phyloP scores from a whole-genome alignment of 2,888 invertebrate species.

The Coleophora flavipennella region DNA sequence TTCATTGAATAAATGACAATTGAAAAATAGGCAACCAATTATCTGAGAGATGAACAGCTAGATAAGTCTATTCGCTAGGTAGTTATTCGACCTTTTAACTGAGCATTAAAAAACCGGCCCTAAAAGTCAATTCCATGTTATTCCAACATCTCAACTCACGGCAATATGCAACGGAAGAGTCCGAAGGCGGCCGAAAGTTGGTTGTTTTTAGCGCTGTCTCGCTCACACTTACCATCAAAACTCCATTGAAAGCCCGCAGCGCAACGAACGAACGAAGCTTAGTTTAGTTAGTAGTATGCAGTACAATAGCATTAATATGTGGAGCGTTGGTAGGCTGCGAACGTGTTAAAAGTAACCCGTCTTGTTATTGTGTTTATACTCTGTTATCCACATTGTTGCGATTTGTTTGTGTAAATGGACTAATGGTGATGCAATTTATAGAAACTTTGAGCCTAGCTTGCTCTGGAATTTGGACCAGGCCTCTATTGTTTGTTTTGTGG shows the following conservation, averaged over 20 bases:
- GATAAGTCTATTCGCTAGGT: too few species aligned
- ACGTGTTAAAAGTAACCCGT: conserved; percentile 18
- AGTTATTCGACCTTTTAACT: too few species aligned
- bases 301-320: conserved; percentile 9
- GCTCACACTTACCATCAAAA: conserved; percentile 49
- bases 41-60: too few species aligned
- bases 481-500: too few species aligned
- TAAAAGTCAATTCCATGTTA: conserved; percentile 26
- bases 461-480: too few species aligned
- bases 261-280: conserved; percentile 22
- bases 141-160: conserved; percentile 30
- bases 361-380: conserved; percentile 38
- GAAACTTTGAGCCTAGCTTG: background rate
- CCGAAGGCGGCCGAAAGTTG: conserved; percentile 54
- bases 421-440: conserved; percentile 13
- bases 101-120: background rate
- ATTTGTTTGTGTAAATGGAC: conserved; percentile 39
- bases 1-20: too few species aligned
- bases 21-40: too few species aligned
- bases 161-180: conserved; percentile 33
- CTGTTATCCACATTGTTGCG: conserved; percentile 39
- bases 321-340: conserved; percentile 8
- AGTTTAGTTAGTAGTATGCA: too few species aligned
- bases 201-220: conserved; percentile 53
- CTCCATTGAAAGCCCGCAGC: conserved; percentile 39